These are phyloP conservation scores for Holothuria leucospilota DNA, from an alignment of 53 echinoderm and acorn worm species.

Conservation along the genomic window DNA sequence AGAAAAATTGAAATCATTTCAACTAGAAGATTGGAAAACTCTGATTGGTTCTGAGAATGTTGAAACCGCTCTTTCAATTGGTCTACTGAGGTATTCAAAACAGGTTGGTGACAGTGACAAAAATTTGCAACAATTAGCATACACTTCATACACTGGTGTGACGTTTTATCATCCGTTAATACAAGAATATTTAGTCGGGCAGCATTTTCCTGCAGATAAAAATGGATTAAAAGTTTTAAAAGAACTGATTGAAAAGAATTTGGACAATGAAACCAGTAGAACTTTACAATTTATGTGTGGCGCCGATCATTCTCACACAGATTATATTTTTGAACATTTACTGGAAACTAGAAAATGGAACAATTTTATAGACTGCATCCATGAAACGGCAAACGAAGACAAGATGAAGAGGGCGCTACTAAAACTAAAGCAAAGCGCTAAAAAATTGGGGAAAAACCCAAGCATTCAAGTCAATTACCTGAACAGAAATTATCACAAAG, in stretches of 20 bases:
- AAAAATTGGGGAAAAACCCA: not conserved
- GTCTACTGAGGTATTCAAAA: not conserved
- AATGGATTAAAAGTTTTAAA: not conserved
- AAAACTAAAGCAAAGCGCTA: not conserved
- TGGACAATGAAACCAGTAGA: not conserved
- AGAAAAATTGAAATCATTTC: not conserved
- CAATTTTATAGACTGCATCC: conserved; percentile 20
- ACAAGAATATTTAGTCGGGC: not conserved
- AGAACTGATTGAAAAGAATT: not conserved
- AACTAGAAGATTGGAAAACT: conserved; percentile 8
- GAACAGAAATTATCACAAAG: not conserved
- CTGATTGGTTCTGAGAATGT: not conserved
- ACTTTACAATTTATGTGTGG: conserved; percentile 16
- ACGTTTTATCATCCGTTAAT: conserved; percentile 7
- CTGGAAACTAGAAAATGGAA: not conserved
- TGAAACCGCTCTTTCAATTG: not conserved
- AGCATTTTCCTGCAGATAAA: not conserved
- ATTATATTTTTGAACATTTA: not conserved
- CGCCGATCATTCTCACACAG: not conserved
- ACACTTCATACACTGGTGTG: not conserved
- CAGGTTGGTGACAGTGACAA: not conserved
- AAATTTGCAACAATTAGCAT: not conserved
- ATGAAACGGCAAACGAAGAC: conserved; percentile 3
- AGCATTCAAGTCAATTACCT: not conserved
- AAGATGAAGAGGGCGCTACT: not conserved